These are phyloP conservation scores for Scolopax rusticola DNA, from an alignment of 2,797 vertebrate genomes.

Conservation along the genomic window DNA sequence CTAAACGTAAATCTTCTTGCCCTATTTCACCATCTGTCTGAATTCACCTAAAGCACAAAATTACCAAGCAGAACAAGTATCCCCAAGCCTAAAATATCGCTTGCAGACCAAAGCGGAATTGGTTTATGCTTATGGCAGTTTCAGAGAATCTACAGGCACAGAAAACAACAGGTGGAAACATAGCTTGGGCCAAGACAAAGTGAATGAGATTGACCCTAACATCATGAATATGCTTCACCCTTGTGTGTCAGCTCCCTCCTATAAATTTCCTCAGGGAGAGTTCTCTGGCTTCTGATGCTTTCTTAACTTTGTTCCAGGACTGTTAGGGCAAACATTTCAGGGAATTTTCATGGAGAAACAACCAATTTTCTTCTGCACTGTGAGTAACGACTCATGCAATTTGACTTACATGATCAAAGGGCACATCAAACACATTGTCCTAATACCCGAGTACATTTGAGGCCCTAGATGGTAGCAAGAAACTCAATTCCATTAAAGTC, in stretches of 20 bases:
- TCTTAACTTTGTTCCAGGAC: background rate
- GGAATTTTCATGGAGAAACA: background rate
- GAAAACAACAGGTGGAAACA: constrained; percentile 38
- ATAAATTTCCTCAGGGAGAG: background rate
- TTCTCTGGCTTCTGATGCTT: background rate
- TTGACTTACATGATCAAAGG: background rate
- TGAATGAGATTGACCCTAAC: background rate
- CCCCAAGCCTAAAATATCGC: background rate
- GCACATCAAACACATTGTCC: background rate
- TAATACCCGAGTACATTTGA: background rate
- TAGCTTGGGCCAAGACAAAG: background rate
- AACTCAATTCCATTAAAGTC: background rate
- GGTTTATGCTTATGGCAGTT: background rate
- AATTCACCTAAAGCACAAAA: constrained; percentile 31
- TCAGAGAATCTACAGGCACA: background rate
- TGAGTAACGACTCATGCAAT: background rate
- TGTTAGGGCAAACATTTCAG: background rate
- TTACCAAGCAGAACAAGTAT: constrained; percentile 25
- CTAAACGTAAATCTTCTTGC: constrained; percentile 30
- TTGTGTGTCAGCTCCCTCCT: background rate
- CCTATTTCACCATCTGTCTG: constrained; percentile 33
- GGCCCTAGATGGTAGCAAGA: background rate
- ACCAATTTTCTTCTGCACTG: background rate
- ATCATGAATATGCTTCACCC: background rate
- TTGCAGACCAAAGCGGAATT: background rate